A percentile compares a stretch with the other conserved stretches of the same genome.
Evolutionary conservation across 2,797 vertebrate species (phyloP).

Genomic region (Myotis vivesi): DNA sequence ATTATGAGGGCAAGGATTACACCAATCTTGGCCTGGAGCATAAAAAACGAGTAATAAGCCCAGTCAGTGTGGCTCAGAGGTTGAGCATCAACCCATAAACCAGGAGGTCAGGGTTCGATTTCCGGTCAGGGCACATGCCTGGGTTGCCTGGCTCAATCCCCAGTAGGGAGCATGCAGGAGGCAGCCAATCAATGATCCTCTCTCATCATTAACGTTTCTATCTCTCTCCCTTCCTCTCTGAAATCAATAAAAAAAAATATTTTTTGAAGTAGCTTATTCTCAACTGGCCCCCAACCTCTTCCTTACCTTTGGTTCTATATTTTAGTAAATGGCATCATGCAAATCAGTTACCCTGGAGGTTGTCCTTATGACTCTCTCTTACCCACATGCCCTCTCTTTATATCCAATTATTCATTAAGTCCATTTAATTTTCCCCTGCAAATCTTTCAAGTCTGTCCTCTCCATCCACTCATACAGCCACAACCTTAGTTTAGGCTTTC

Average conservation of each 20-base stretch:
- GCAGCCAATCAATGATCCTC: too few species aligned
- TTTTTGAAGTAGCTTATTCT: neutral
- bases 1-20: neutral
- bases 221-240: too few species aligned
- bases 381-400: neutral
- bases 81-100: too few species aligned
- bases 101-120: too few species aligned
- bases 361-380: neutral
- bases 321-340: neutral
- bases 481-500: neutral
- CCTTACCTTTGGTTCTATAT: neutral
- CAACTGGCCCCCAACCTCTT: neutral
- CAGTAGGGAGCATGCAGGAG: too few species aligned
- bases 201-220: too few species aligned
- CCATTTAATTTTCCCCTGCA: neutral
- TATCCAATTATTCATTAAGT: neutral
- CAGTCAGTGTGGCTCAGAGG: too few species aligned
- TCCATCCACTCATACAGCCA: neutral
- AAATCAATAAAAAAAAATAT: too few species aligned
- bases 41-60: neutral
- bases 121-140: too few species aligned
- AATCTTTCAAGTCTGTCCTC: neutral
- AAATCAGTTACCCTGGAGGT: neutral
- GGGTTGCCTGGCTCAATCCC: too few species aligned
- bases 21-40: neutral